These are phyloP conservation scores for Iselma pallidipennis DNA, from an alignment of 2,888 invertebrate genomes.

Conservation along the genomic window DNA sequence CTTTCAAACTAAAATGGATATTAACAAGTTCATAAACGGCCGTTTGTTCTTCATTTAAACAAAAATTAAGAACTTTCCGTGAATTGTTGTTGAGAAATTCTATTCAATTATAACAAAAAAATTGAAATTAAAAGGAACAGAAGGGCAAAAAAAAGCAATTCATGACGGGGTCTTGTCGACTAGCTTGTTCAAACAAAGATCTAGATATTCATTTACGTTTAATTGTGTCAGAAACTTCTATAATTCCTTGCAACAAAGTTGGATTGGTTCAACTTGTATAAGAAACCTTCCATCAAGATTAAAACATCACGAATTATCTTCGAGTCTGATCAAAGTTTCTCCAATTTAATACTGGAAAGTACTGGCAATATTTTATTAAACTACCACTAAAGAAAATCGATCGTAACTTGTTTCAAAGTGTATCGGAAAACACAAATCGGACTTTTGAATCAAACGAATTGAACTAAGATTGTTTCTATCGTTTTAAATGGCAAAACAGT, in stretches of 20 bases:
- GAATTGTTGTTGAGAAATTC: too few relatives aligned
- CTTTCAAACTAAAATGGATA: not conserved
- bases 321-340: slow-evolving; percentile 5
- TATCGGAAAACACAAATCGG: too few relatives aligned
- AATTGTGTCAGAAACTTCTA: slow-evolving; percentile 17
- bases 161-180: not conserved
- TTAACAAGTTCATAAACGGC: too few relatives aligned
- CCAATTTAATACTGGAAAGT: not conserved
- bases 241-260: slow-evolving; percentile 21
- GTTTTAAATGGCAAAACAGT: too few relatives aligned
- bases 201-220: slow-evolving; percentile 18
- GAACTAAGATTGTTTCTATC: too few relatives aligned
- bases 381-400: too few relatives aligned
- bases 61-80: too few relatives aligned
- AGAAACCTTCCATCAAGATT: slow-evolving; percentile 11
- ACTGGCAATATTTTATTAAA: too few relatives aligned
- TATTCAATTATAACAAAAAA: too few relatives aligned
- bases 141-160: not conserved
- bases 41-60: too few relatives aligned
- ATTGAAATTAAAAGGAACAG: not conserved
- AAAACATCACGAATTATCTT: slow-evolving; percentile 13
- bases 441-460: too few relatives aligned
- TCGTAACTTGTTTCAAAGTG: too few relatives aligned
- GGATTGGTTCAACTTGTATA: slow-evolving; percentile 13
- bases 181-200: slow-evolving; percentile 12